phyloP scores from a whole-genome alignment of 2,888 invertebrate species.

The Thelaira solivaga region DNA sequence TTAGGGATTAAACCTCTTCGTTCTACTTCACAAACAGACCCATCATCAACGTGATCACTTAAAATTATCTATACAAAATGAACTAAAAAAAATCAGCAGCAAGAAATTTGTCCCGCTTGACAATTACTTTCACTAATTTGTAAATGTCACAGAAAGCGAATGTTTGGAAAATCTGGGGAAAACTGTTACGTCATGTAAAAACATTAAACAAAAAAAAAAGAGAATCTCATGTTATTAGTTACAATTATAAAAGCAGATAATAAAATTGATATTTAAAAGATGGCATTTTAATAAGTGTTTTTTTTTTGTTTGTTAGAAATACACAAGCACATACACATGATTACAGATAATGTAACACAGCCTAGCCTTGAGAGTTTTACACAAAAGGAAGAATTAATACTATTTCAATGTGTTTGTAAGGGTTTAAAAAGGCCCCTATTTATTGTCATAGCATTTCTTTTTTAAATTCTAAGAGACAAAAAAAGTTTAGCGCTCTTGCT shows the following conservation, averaged over 20 bases:
- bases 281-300: neutral
- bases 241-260: neutral
- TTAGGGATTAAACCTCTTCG: neutral
- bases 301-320: neutral
- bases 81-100: too few relatives aligned
- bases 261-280: constrained; percentile 19
- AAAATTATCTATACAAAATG: too few relatives aligned
- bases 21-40: too few relatives aligned
- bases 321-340: too few relatives aligned
- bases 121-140: constrained; percentile 43
- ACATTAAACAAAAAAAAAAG: neutral
- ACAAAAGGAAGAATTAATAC: too few relatives aligned
- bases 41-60: too few relatives aligned
- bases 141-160: constrained; percentile 30
- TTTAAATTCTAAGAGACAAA: too few relatives aligned
- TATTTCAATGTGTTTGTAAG: neutral
- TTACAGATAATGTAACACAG: too few relatives aligned
- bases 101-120: constrained; percentile 46
- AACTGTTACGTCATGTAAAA: neutral
- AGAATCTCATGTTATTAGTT: constrained; percentile 6
- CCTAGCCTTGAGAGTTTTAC: too few relatives aligned
- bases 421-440: constrained; percentile 16
- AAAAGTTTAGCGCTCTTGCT: too few relatives aligned
- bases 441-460: neutral
- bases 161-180: neutral